A percentile compares a stretch with the other conserved stretches of the same genome.
Evolutionary conservation across 2,113 vertebrate species (phyloP).

Genomic region (Macquaria ambigua): DNA sequence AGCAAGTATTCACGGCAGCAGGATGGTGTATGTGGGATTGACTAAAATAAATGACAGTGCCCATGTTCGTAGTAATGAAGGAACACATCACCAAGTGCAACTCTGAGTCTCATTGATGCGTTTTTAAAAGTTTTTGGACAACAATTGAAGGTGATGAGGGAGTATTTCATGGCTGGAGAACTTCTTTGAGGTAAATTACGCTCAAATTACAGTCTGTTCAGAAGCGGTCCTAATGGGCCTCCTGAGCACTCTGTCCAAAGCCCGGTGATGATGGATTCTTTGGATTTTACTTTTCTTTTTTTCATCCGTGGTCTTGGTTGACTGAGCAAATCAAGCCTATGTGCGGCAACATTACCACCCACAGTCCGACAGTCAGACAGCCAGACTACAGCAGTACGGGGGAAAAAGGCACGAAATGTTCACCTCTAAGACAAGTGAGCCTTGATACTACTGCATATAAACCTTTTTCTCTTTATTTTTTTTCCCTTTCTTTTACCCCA

Average conservation of each 20-base stretch:
- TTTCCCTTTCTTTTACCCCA: not conserved
- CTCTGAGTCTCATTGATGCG: no score
- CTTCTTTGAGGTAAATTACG: slow-evolving; percentile 22
- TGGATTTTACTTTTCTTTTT: slow-evolving; percentile 21
- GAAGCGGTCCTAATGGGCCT: not conserved
- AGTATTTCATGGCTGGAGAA: slow-evolving; percentile 17
- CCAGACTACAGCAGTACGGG: not conserved
- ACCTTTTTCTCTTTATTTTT: not conserved
- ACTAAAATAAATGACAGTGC: not conserved
- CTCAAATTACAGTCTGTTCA: not conserved
- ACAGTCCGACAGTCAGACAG: slow-evolving; percentile 28
- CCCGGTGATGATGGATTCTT: slow-evolving; percentile 22
- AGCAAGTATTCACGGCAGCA: not conserved
- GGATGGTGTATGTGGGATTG: not conserved
- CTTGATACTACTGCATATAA: slow-evolving; percentile 35
- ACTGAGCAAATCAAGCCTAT: slow-evolving; percentile 38
- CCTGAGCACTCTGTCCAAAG: slow-evolving; percentile 1
- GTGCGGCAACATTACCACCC: slow-evolving; percentile 32
- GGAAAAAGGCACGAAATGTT: slow-evolving; percentile 28
- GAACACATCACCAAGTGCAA: not conserved
- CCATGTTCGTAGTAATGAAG: not conserved
- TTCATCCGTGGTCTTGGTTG: slow-evolving; percentile 28
- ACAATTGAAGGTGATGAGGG: not conserved
- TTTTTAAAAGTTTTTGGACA: not conserved
- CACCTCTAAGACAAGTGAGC: slow-evolving; percentile 45